Evolutionary conservation across 2,888 invertebrate genomes (phyloP).

Genomic region (Axea sp.): DNA sequence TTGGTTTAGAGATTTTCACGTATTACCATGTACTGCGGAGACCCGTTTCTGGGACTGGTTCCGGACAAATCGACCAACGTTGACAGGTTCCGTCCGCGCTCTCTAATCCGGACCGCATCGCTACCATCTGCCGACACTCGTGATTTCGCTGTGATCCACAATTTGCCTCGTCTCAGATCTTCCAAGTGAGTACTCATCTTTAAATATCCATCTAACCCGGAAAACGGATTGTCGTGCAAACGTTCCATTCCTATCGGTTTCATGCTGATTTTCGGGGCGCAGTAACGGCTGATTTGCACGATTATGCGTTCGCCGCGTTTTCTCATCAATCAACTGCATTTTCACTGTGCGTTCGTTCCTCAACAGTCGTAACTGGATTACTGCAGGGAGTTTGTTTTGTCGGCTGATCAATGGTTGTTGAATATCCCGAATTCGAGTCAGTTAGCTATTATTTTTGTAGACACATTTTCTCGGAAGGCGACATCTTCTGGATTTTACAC

Average conservation of each 20-base stretch:
- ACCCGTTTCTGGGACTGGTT: constrained; percentile 15
- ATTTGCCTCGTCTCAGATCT: no score
- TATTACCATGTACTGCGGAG: constrained; percentile 58
- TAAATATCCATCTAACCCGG: background rate
- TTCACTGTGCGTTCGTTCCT: background rate
- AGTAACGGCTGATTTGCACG: constrained; percentile 9
- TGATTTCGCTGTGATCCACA: background rate
- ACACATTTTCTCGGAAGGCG: no score
- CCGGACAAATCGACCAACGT: constrained; percentile 27
- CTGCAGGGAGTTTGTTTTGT: background rate
- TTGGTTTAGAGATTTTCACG: constrained; percentile 66
- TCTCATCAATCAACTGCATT: constrained; percentile 1
- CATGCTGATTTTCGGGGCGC: background rate
- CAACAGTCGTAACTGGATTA: background rate
- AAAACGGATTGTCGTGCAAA: constrained; percentile 6
- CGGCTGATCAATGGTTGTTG: background rate
- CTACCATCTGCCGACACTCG: no score
- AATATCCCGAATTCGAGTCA: background rate
- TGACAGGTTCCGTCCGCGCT: no score
- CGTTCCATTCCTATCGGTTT: background rate
- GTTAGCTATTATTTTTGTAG: no score
- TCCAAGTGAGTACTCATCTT: constrained; percentile 16
- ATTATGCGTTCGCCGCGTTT: constrained; percentile 6
- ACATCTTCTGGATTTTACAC: no score
- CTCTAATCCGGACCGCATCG: no score